Evolutionary conservation across 2,797 vertebrate species (phyloP), one percentile per base, ranked within the genome.

Genomic region (Mormyrops attenuatus): DNA sequence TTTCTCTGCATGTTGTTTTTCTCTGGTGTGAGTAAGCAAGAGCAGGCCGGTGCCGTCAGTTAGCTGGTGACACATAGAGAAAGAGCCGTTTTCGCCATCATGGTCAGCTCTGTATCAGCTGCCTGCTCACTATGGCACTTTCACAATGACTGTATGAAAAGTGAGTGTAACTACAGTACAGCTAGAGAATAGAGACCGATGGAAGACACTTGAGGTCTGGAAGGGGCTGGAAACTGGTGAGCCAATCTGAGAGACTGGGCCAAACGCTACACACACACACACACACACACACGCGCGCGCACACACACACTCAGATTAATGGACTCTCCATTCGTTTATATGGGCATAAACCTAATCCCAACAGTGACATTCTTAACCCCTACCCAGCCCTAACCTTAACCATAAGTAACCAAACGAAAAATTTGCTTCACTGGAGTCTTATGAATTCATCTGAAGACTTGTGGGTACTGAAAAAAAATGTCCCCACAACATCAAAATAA

Each of bases 201-300:
- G 55, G 47, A 57, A 44, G 85, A 90, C 91, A 88, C 13, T 69
- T 88, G 90, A 80, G 85, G 90, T 34, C 66, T 88, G 69, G n/a
- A 88, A 82, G 89, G 80, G 91, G 89, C 80, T 89, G 57, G 66
- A n/a, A 11, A 57, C 73, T 55, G 50, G 91, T 47, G 11, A 20
- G 49, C 85, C 91, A 63, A 90, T 85, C 66, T 77, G 63, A 77
- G 38, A 52, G 66, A 52, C 47, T 13, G 66, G 47, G 88, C 9
- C 41, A 50, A 47, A n/a, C 0, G n/a, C 60, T 66, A n/a, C 2
- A 88, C 34, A 7, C 47, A 3, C 60, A 53, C 44, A 50, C 53
- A 85, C 41, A 30, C 66, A 88, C 88, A 90, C 57, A 92, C 90
- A 92, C 88, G 91, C 53, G 69, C 88, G 91, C 53, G 69, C 49